Base-by-base conservation (phyloP, 2,797 vertebrate species). In the Perodicticus potto region DNA sequence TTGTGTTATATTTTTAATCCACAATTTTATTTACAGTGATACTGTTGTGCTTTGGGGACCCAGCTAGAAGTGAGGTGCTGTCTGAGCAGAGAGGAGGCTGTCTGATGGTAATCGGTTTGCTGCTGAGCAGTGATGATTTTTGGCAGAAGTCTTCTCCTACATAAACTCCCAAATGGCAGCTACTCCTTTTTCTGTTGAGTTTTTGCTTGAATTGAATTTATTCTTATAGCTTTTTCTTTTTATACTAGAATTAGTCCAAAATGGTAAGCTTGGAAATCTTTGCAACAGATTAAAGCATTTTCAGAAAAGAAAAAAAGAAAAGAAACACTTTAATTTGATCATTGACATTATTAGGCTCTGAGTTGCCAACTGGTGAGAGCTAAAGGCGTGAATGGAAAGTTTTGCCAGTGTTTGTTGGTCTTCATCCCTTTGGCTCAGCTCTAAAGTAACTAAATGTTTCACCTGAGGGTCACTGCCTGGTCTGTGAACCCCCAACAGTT, bases 271-370 rank as follows among this genome's bases (percentile, higher is more conserved):
- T 89, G 53, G 40, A 76, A 73, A 90, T 89, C 63, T 95, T 82
- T 87, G 37, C 91, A 86, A 34, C 80, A 85, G 55, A 77, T 87
- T 76, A 86, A 88, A 92, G 37, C 72, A 53, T 90, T 77, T 93
- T 37, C n/a, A 87, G 80, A 97, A 90, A 96, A 97, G 96, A 97
- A 94, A 93, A 82, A 92, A 59, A 78, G 63, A 93, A 86, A 90
- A 53, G 27, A 55, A 96, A 85, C 40, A 40, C 27, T 88, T 87
- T 92, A 65, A 89, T 93, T 73, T 93, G 80, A 82, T 85, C 49
- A n/a, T 23, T 69, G 53, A 25, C 57, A 8, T 96, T 87, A 43
- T 55, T 55, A 91, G 59, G 16, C 49, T 76, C 72, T n/a, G 40
- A 76, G 23, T 34, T 93, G 72, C 80, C 92, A 90, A 77, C 80